Evolutionary conservation across 37 sponge, comb jelly and placozoan species (phyloP), one percentile per base, ranked within the genome.

Genomic region (Dysidea cf. avara): DNA sequence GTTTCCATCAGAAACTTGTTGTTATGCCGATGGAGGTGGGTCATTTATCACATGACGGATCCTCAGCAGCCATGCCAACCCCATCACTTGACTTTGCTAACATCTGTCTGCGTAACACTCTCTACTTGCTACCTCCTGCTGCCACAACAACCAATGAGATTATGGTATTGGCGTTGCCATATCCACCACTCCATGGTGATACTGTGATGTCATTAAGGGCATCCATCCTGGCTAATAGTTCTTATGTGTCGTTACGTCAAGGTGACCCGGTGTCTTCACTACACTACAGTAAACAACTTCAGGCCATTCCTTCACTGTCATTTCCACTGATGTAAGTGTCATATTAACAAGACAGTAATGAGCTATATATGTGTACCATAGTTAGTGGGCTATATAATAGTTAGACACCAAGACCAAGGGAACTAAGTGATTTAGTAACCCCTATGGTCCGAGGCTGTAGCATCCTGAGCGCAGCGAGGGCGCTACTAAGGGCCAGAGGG

Each of bases 1-100:
- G 93, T 2, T 68, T 75, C 20, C 73, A 92, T 37, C 83, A 81
- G 43, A 96, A 96, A 61, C 62, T 84, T 58, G 66, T 77, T 0
- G 71, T 81, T 13, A 48, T 73, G 18, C 78, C 90, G 0, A 71
- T 84, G 47, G 46, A 43, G 9, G 5, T 9, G 9, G 5, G 46
- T 21, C 39, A 9, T 46, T 52, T 43, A 43, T 43, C 30, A 28
- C 30, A 28, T 7, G 30, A 56, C 13, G 46, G 46, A 5, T 43
- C 46, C 7, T 43, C 46, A 43, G 94, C 92, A 24, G 93, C 89
- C 48, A 91, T 88, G 86, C 93, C 96, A 0, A 62, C 82, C 0
- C 95, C 92, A 3, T 75, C 92, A 6, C 85, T 97, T 18, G 94
- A 87, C 51, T 97, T 94, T 73, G 95, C 95, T 47, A 74, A 86